Percentiles rank a stretch among this genome's conserved stretches.
Conservation (phyloP, 2,797 vertebrate species). For the Sebastes vulpes region DNA sequence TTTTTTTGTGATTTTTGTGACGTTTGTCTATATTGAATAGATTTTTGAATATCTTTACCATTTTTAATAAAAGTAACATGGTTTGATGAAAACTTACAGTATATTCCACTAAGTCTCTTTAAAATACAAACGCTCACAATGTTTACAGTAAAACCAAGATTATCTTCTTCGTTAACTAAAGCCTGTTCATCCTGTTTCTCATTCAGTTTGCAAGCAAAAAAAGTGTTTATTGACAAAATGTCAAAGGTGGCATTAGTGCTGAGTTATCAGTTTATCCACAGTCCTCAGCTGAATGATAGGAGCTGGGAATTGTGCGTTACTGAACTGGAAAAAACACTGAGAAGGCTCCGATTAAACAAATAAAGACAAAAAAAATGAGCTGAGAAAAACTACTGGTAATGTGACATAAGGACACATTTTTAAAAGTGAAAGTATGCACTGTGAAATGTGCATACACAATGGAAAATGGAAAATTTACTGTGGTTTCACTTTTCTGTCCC, state of each 20-base stretch:
- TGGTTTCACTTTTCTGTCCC: conserved; percentile 36
- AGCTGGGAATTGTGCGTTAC: not conserved
- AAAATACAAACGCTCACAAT: not conserved
- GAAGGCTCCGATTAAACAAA: not conserved
- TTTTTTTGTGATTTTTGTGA: not conserved
- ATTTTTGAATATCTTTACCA: not conserved
- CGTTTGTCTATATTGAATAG: no score
- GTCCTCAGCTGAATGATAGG: conserved; percentile 8
- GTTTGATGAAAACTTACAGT: not conserved
- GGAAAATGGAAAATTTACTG: conserved; percentile 35
- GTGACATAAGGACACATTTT: conserved; percentile 1
- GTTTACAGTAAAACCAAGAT: conserved; percentile 16
- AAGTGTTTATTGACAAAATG: conserved; percentile 6
- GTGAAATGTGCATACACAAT: conserved; percentile 22
- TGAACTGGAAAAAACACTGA: not conserved
- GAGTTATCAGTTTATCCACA: conserved; percentile 16
- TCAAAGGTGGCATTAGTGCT: not conserved
- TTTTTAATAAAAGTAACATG: not conserved
- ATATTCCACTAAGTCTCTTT: not conserved
- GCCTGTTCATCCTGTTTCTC: conserved; percentile 6
- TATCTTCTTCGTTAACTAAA: not conserved
- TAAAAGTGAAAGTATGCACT: not conserved
- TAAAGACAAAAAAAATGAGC: conserved; percentile 5
- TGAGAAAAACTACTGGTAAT: not conserved
- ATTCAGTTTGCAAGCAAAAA: conserved; percentile 15